Percentiles rank a stretch among this genome's conserved stretches.
Conservation (phyloP, 2,888 invertebrate species). For the Bhutanitis thaidina region DNA sequence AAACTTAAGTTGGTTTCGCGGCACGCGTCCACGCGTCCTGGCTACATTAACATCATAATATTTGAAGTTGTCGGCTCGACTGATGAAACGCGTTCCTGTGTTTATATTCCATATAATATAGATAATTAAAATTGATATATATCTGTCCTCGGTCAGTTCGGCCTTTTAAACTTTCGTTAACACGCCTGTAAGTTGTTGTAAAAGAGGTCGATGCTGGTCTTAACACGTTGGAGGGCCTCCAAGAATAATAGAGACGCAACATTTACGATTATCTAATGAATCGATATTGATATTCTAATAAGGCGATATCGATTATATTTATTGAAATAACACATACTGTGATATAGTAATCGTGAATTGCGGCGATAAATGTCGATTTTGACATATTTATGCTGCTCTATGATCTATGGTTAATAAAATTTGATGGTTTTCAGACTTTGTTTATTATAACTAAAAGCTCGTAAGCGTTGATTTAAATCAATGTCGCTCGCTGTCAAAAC, state of each 20-base stretch:
- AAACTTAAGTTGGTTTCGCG: slow-evolving; percentile 67
- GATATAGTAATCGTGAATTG: slow-evolving; percentile 45
- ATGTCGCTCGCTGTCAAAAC: slow-evolving; percentile 23
- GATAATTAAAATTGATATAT: slow-evolving; percentile 37
- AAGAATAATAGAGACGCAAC: slow-evolving; percentile 53
- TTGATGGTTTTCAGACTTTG: slow-evolving; percentile 36
- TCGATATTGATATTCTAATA: slow-evolving; percentile 32
- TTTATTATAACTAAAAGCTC: slow-evolving; percentile 23
- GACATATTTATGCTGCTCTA: slow-evolving; percentile 46
- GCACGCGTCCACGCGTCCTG: slow-evolving; percentile 56
- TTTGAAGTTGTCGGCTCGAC: slow-evolving; percentile 69
- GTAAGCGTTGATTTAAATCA: slow-evolving; percentile 16
- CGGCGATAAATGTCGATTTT: slow-evolving; percentile 52
- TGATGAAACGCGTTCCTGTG: slow-evolving; percentile 55
- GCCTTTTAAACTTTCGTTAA: slow-evolving; percentile 26
- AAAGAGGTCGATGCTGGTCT: slow-evolving; percentile 30
- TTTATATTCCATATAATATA: slow-evolving; percentile 32
- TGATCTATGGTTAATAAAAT: slow-evolving; percentile 38
- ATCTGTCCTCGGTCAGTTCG: slow-evolving; percentile 28
- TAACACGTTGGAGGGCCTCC: slow-evolving; percentile 58
- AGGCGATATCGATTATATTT: slow-evolving; percentile 47
- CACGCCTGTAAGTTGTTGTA: slow-evolving; percentile 24
- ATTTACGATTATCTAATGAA: slow-evolving; percentile 46
- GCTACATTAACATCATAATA: slow-evolving; percentile 63
- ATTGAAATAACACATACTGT: slow-evolving; percentile 61